Base-by-base conservation (phyloP, 1,140 invertebrate species). In the Pissodes strobi region DNA sequence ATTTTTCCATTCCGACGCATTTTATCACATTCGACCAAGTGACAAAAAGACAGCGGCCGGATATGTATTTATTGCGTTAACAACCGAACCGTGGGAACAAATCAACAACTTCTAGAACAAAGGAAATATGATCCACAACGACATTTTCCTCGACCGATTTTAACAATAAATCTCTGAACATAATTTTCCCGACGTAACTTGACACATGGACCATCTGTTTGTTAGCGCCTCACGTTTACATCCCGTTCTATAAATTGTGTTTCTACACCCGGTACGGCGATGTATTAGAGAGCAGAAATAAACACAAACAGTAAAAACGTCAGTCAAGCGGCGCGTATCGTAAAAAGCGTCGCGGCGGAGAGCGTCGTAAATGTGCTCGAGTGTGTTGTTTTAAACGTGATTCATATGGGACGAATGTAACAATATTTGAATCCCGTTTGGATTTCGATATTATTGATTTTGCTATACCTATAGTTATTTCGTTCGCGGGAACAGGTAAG, bases 311-410 rank as follows among this genome's bases (percentile, higher is more conserved):
- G 6, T 34, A n/a, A 27, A 34, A 52, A 15, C 22, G 15, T 52
- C 27, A 30, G 49, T 52, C 49, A 52, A 34, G 22, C 49, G 27
- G 19, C 25, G 49, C 25, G 30, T 34, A 34, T 27, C 27, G 49
- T 30, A 34, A 30, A 34, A 9, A 52, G 49, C 49, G 49, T 52
- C 49, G 49, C 49, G 49, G n/a, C 49, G 49, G 22, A 6, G 10
- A 52, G n/a, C n/a, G n/a, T n/a, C n/a, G n/a, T n/a, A n/a, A n/a
- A n/a, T n/a, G n/a, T n/a, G n/a, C n/a, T n/a, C n/a, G n/a, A n/a
- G n/a, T n/a, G n/a, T n/a, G n/a, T n/a, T n/a, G n/a, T n/a, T n/a
- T n/a, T n/a, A n/a, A n/a, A n/a, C n/a, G n/a, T n/a, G n/a, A n/a
- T n/a, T n/a, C n/a, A n/a, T n/a, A n/a, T n/a, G n/a, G n/a, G n/a